Evolutionary conservation across 2,797 vertebrate species (phyloP).

Genomic region (Lagocephalus sceleratus): DNA sequence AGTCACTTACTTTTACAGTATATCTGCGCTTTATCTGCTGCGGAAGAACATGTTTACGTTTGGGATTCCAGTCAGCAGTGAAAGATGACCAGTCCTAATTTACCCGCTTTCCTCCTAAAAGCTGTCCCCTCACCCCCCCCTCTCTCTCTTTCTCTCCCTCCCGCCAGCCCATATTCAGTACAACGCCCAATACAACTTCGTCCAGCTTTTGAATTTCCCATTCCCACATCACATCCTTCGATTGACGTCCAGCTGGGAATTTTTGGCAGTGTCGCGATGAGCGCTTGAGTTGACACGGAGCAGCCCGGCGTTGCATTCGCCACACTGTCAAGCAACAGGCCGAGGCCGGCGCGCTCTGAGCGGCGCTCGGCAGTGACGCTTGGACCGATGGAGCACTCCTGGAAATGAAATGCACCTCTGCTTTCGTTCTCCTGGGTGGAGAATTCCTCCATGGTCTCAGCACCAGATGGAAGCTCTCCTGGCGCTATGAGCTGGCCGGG

Average conservation of each 20-base stretch:
- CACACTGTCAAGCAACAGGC: constrained; percentile 12
- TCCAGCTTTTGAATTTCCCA: constrained; percentile 7
- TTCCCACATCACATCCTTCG: constrained; percentile 5
- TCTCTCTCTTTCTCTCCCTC: constrained; percentile 8
- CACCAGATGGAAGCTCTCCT: constrained; percentile 81
- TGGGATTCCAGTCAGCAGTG: constrained; percentile 65
- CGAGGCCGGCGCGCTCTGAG: constrained; percentile 3
- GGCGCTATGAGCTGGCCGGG: constrained; percentile 75
- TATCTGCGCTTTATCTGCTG: constrained; percentile 71
- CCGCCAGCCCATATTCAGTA: neutral
- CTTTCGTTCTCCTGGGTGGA: constrained; percentile 54
- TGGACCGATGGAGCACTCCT: constrained; percentile 18
- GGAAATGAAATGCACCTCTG: constrained; percentile 18
- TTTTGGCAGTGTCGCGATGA: neutral
- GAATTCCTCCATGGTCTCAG: constrained; percentile 56
- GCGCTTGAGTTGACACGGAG: neutral
- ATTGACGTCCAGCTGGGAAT: neutral
- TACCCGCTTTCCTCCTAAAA: constrained; percentile 65
- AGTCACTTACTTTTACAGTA: constrained; percentile 46
- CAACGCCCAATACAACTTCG: constrained; percentile 5
- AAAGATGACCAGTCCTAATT: constrained; percentile 69
- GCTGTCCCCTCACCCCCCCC: constrained; percentile 49
- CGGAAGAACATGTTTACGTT: constrained; percentile 70
- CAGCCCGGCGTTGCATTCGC: constrained; percentile 2
- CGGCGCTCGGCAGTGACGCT: neutral